phyloP scores from a whole-genome alignment of 2,888 invertebrate genomes.

The Rhodophaea formosa region DNA sequence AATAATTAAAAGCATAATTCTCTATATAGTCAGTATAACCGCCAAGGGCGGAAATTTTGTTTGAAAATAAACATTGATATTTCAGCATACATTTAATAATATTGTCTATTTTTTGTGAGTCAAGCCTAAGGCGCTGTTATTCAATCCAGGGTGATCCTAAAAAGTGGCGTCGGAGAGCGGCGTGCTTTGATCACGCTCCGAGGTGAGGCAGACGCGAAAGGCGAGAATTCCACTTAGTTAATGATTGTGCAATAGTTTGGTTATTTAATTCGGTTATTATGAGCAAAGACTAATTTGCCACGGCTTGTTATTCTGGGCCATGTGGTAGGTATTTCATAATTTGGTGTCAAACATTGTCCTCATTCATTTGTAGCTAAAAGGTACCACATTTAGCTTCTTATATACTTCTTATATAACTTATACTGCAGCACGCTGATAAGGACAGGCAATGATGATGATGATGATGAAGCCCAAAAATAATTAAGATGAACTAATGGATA shows the following conservation, averaged over 20 bases:
- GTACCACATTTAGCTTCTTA: not conserved
- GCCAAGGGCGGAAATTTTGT: no score
- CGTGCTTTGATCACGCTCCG: slow-evolving; percentile 50
- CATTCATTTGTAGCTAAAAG: not conserved
- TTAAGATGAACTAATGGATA: no score
- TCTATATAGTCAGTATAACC: no score
- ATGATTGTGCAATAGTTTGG: slow-evolving; percentile 36
- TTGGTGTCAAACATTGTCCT: not conserved
- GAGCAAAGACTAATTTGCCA: not conserved
- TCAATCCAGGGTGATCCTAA: slow-evolving; percentile 50
- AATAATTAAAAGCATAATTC: no score
- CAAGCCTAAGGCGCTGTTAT: slow-evolving; percentile 51
- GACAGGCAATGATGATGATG: no score
- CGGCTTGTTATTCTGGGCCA: not conserved
- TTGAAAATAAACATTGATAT: no score
- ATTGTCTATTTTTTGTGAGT: slow-evolving; percentile 39
- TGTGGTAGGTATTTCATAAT: not conserved
- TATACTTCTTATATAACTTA: no score
- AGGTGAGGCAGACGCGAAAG: slow-evolving; percentile 41
- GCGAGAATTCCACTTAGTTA: slow-evolving; percentile 50
- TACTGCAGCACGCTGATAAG: no score
- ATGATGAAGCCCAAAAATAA: no score
- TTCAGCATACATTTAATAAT: slow-evolving; percentile 22
- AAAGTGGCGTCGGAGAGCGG: slow-evolving; percentile 58
- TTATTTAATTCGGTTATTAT: slow-evolving; percentile 12